Conservation (phyloP, 2,888 invertebrate species). For the Drosophila nigritarsus region DNA sequence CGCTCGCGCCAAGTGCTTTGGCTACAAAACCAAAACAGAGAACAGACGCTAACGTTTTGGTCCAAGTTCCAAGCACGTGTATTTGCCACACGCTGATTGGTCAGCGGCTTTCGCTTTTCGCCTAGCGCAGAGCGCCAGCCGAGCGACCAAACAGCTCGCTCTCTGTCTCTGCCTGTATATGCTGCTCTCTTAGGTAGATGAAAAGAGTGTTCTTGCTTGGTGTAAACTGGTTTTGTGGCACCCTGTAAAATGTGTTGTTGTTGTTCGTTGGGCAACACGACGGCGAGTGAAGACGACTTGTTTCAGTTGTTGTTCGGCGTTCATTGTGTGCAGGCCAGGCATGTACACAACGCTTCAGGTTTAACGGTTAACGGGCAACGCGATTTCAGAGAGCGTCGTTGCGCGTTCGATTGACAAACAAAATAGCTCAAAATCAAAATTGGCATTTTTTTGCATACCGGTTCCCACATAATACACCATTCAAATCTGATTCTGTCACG, state of each 20-base stretch:
- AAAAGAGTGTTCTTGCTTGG: constrained; percentile 32
- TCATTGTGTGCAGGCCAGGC: constrained; percentile 65
- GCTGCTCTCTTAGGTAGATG: constrained; percentile 24
- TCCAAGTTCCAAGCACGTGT: constrained; percentile 65
- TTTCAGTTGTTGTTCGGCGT: constrained; percentile 76
- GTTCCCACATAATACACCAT: constrained; percentile 44
- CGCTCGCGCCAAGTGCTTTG: constrained; percentile 19
- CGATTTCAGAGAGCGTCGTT: constrained; percentile 31
- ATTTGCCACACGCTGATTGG: constrained; percentile 65
- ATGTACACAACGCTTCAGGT: constrained; percentile 60
- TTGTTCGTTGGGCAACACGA: constrained; percentile 22
- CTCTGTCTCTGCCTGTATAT: constrained; percentile 10
- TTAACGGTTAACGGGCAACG: constrained; percentile 37
- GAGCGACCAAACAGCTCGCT: constrained; percentile 5
- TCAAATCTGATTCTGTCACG: constrained; percentile 24
- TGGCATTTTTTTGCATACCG: constrained; percentile 46
- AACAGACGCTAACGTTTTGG: constrained; percentile 38
- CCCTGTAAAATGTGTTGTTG: constrained; percentile 42
- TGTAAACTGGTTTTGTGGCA: constrained; percentile 51
- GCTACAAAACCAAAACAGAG: constrained; percentile 74
- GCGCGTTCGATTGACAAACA: constrained; percentile 13
- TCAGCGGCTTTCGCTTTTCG: constrained; percentile 74
- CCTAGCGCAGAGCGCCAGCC: constrained; percentile 40
- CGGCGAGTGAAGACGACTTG: constrained; percentile 10
- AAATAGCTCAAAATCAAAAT: constrained; percentile 21